Evolutionary conservation across 2,113 vertebrate genomes (phyloP).

Genomic region (Turdus rufiventris): DNA sequence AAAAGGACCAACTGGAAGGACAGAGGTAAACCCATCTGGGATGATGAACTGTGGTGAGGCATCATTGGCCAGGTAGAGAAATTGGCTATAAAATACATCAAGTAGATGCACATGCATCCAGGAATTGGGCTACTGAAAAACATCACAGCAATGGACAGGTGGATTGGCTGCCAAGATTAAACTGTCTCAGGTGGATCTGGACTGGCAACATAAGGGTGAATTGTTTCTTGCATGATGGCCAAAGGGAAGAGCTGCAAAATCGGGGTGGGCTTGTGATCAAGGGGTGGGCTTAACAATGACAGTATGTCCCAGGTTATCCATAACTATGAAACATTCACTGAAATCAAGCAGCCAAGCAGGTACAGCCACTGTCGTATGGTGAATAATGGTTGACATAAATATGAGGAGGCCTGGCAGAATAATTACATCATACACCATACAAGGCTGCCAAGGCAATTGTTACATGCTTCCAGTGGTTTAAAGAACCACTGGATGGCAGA

Average conservation of each 20-base stretch:
- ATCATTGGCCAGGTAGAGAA: background rate
- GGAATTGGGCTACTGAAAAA: accelerated
- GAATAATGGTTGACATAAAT: background rate
- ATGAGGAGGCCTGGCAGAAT: background rate
- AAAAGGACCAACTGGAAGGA: background rate
- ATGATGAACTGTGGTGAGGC: background rate
- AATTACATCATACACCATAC: background rate
- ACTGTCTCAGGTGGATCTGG: background rate
- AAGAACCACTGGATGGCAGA: background rate
- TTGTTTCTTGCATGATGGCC: background rate
- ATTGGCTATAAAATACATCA: accelerated
- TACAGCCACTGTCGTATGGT: background rate
- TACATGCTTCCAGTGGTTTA: background rate
- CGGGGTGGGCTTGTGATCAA: background rate
- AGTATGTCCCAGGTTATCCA: background rate
- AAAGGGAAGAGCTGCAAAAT: background rate
- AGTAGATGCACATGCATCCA: too few species aligned
- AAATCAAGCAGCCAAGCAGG: background rate
- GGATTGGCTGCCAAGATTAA: background rate
- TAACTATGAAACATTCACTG: background rate
- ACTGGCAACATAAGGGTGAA: background rate
- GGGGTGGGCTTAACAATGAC: background rate
- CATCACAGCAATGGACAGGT: too few species aligned
- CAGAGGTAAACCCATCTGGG: background rate
- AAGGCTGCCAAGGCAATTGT: background rate